Evolutionary conservation across 1,140 invertebrate species (phyloP).

Genomic region (Ceratitis capitata): DNA sequence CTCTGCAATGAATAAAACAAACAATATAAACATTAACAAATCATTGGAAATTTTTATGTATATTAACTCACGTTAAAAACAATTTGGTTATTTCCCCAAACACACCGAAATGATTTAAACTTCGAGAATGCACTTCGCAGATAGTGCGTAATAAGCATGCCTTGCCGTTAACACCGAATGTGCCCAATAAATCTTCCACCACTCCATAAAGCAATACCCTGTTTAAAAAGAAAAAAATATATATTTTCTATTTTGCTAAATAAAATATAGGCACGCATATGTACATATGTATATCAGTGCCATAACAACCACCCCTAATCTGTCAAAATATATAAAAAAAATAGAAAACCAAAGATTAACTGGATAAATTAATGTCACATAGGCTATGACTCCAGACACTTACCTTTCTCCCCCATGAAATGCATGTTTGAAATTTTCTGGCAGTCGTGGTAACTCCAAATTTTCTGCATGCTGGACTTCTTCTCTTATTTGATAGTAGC

Average conservation of each 20-base stretch:
- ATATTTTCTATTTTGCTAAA: no score
- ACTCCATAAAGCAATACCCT: constrained; percentile 76
- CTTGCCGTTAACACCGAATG: constrained; percentile 81
- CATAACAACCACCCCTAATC: no score
- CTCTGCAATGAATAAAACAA: constrained; percentile 67
- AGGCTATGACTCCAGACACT: no score
- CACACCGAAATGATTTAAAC: constrained; percentile 79
- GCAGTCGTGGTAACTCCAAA: constrained; percentile 56
- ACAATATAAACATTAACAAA: neutral
- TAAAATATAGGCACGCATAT: no score
- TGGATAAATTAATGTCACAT: no score
- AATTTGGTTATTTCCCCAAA: constrained; percentile 82
- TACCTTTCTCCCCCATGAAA: constrained; percentile 80
- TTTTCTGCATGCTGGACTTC: constrained; percentile 48
- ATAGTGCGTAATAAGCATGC: constrained; percentile 84
- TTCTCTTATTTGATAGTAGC: constrained; percentile 28
- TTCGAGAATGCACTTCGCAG: constrained; percentile 84
- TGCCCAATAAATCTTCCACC: constrained; percentile 78
- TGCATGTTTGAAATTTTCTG: constrained; percentile 64
- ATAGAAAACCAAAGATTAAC: no score
- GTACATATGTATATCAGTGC: neutral
- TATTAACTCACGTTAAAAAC: constrained; percentile 78
- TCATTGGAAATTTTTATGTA: neutral
- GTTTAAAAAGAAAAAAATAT: constrained; percentile 47
- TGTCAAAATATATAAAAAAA: no score